Base-by-base conservation (phyloP, 2,888 invertebrate genomes). In the Rhagium mordax region DNA sequence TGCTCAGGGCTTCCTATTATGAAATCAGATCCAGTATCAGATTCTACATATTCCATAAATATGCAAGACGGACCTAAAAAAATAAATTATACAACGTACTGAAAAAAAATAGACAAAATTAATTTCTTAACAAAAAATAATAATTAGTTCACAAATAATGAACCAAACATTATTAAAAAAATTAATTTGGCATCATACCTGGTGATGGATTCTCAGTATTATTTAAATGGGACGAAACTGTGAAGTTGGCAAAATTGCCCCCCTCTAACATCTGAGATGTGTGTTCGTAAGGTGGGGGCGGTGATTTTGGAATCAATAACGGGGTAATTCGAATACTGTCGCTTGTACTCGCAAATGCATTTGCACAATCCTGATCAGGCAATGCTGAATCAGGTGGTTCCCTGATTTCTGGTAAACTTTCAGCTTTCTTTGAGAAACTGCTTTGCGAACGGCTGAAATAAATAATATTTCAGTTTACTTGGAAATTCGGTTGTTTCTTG, bases 271-370 rank as follows among this genome's bases (percentile, higher is more conserved):
- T 7, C 15, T 18, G 33, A 13, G 0, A 53, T 47, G 66, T 48
- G 20, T 77, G 21, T 8, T 78, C 73, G 67, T 84, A 84, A 7
- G 77, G 72, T 8, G 83, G 83, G 47, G 83, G 84, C 0, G 84
- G 83, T 10, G 83, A 82, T 41, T 81, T 74, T 2, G 83, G 83
- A 33, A 82, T 75, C 65, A 49, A 76, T 10, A 75, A 20, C n/a
- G 80, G 71, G 20, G 74, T 76, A 18, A 74, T 76, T 62, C 76
- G 80, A 49, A 76, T 78, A 70, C 75, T 78, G 18, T 72, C 66
- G 68, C 78, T 81, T 10, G 77, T 77, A 60, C 79, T 75, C 5
- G 77, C 71, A 16, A 64, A 41, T 7, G 65, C 51, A 16, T 24
- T 47, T 20, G 51, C 49, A 16, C 16, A 66, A 55, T 69, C 60